Conservation (phyloP, 1,140 invertebrate genomes). For the Drosophila santomea region DNA sequence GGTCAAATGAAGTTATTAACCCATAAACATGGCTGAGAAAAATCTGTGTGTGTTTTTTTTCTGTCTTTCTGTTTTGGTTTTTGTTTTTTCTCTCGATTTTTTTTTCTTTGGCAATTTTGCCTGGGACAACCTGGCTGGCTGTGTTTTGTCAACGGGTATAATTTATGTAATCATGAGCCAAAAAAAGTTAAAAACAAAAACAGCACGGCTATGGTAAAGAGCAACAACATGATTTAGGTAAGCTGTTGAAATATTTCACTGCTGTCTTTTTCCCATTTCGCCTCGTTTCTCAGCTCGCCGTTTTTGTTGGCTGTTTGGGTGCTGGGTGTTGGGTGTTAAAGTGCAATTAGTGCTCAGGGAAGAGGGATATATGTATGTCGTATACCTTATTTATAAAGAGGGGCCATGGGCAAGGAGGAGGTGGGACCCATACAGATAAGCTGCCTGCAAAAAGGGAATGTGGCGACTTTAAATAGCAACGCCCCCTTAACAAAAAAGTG, state of each 20-base stretch:
- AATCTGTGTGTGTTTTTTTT: constrained; percentile 28
- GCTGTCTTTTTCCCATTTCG: constrained; percentile 39
- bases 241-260: constrained; percentile 63
- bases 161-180: constrained; percentile 74
- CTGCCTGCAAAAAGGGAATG: constrained; percentile 10
- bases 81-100: constrained; percentile 1
- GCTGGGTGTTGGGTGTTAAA: constrained; percentile 52
- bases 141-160: constrained; percentile 58
- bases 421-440: neutral
- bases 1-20: constrained; percentile 64
- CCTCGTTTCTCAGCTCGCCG: constrained; percentile 20
- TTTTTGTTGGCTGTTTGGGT: neutral
- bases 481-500: constrained; percentile 25
- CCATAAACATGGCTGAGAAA: constrained; percentile 54
- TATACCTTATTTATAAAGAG: neutral
- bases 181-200: constrained; percentile 41
- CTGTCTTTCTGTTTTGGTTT: constrained; percentile 2
- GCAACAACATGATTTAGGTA: constrained; percentile 57
- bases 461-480: constrained; percentile 7
- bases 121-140: constrained; percentile 18
- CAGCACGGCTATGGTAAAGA: constrained; percentile 32
- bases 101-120: constrained; percentile 43
- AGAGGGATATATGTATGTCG: constrained; percentile 13
- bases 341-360: constrained; percentile 64
- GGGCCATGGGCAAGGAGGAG: neutral